These are phyloP conservation scores for Poeciliopsis infans DNA, from an alignment of 2,797 vertebrate species.

Conservation along the genomic window DNA sequence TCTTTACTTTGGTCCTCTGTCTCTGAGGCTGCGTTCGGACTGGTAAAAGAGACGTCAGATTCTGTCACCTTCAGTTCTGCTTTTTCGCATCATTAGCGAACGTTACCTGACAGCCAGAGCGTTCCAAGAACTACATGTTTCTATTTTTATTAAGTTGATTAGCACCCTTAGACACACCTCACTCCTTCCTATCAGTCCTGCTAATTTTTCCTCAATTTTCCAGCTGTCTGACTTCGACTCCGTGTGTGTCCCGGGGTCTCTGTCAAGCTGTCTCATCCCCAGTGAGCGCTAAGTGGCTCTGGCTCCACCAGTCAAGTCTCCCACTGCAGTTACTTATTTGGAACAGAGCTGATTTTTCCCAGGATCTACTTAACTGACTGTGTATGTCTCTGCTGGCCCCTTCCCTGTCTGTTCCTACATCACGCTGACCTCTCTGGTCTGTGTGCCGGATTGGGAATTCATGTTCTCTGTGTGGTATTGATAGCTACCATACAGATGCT, in stretches of 20 bases:
- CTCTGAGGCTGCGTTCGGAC: neutral
- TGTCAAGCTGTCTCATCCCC: conserved; percentile 62
- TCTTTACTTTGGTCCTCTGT: neutral
- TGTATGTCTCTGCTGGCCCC: conserved; percentile 29
- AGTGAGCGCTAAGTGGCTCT: conserved; percentile 58
- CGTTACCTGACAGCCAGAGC: conserved; percentile 22
- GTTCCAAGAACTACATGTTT: conserved; percentile 18
- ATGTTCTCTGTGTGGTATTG: conserved; percentile 22
- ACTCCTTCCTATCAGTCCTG: conserved; percentile 36
- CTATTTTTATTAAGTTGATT: conserved; percentile 29
- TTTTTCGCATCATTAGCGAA: conserved; percentile 32
- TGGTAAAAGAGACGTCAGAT: conserved; percentile 5
- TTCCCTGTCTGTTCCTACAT: conserved; percentile 38
- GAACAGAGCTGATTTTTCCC: conserved; percentile 72
- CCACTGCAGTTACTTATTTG: conserved; percentile 73
- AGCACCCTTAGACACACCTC: conserved; percentile 41
- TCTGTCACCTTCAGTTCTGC: conserved; percentile 2
- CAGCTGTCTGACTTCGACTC: conserved; percentile 42
- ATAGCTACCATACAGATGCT: conserved; percentile 5
- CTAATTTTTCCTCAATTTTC: conserved; percentile 46
- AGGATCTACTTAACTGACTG: conserved; percentile 65
- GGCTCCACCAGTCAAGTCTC: conserved; percentile 58
- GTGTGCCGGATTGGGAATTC: conserved; percentile 48
- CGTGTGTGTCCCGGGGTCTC: conserved; percentile 35
- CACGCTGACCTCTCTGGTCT: conserved; percentile 47